Base-by-base conservation (phyloP, 2,888 invertebrate species). In the Dysmachus trigonus region DNA sequence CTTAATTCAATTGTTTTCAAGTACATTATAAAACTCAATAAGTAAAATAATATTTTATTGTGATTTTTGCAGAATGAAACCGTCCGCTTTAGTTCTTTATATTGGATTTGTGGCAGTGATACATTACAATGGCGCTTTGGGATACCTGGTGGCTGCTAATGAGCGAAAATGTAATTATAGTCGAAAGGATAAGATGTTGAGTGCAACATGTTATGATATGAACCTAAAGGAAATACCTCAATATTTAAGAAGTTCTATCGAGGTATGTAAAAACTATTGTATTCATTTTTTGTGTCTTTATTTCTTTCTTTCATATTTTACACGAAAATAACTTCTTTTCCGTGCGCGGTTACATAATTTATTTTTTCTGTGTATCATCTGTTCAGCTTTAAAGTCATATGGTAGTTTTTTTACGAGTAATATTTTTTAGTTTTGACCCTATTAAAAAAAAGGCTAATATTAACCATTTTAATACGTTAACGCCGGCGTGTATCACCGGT, bases 151-250 rank as follows among this genome's bases (percentile, higher is more conserved):
- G 77, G 86, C 85, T 62, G 89, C 90, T 87, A 90, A 91, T 27
- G 91, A 90, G 8, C 89, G 90, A 18, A 90, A 90, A 84, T 92
- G 92, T 87, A 90, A 89, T 87, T 91, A 91, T 85, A 89, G 90
- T 0, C 89, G 91, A 31, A 89, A 90, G 35, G 90, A 91, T 87
- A 90, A 90, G 87, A 87, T 91, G 62, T 87, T 90, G 62, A 92
- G 91, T 13, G 90, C 90, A 18, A 89, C 90, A 10, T 92, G 92
- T 87, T 89, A 89, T 77, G 89, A 90, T 47, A 90, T 92, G 91
- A 90, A 92, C 88, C 88, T 92, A 27, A 91, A 89, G 87, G 91
- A 91, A 88, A 91, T 92, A 88, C 92, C 92, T 22, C 90, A 91
- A 86, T 90, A 89, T 88, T 89, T 92, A 7, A 91, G 90, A 87